phyloP scores from a whole-genome alignment of 2,888 invertebrate species.

The Sinelater perroti region DNA sequence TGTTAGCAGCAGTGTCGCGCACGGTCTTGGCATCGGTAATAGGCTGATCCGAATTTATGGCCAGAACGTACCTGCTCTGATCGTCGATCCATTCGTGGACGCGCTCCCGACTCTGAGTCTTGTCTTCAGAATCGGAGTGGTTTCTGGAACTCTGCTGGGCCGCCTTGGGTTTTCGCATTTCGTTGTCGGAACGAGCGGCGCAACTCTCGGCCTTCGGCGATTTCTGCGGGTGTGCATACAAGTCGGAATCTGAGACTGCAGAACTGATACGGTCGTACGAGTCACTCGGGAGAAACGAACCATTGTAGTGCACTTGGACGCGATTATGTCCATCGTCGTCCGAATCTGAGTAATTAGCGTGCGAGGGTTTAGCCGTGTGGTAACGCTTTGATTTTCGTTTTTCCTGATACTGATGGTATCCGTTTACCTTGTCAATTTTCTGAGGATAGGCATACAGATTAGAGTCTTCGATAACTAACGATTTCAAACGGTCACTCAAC shows the following conservation, averaged over 20 bases:
- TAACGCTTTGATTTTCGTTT: neutral
- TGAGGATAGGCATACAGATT: neutral
- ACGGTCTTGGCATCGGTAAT: constrained; percentile 20
- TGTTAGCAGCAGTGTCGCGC: constrained; percentile 18
- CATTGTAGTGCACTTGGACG: neutral
- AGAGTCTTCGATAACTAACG: neutral
- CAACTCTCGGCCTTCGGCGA: neutral
- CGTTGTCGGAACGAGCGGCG: neutral
- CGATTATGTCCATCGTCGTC: too few species aligned
- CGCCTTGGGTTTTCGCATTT: neutral
- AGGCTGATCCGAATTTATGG: constrained; percentile 11
- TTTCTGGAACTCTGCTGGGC: neutral
- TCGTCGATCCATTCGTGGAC: constrained; percentile 58
- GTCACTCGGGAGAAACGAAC: neutral
- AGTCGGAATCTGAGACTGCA: neutral
- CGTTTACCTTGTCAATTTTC: neutral
- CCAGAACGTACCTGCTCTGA: constrained; percentile 54
- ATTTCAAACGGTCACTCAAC: neutral
- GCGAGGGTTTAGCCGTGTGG: too few species aligned
- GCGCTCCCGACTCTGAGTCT: constrained; percentile 37
- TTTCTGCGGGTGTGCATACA: constrained; percentile 14
- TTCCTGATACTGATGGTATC: neutral
- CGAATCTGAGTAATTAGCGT: neutral
- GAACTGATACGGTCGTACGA: constrained; percentile 3
- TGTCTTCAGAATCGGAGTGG: constrained; percentile 5